Evolutionary conservation across 2,888 invertebrate species (phyloP).

Genomic region (Scelioninae gen. 1): DNA sequence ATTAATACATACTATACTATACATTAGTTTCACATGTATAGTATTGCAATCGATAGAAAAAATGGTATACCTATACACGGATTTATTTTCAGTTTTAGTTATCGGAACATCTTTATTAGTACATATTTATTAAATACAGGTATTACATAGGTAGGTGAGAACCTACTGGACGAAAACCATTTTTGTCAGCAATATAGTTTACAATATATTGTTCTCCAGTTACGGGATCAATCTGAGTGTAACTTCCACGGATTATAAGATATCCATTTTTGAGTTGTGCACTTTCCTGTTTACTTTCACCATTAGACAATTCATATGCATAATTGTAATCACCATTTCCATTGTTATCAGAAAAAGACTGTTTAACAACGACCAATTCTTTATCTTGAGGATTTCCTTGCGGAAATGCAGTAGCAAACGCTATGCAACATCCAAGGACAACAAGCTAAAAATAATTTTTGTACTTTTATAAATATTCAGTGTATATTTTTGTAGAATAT

Average conservation of each 20-base stretch:
- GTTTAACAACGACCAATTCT: constrained; percentile 6
- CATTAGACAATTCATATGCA: constrained; percentile 40
- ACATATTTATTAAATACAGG: not conserved
- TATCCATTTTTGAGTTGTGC: constrained; percentile 37
- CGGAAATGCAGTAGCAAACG: not conserved
- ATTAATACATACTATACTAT: too few species aligned
- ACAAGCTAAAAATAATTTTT: constrained; percentile 6
- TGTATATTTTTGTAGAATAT: not conserved
- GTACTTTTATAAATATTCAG: not conserved
- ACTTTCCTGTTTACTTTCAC: constrained; percentile 43
- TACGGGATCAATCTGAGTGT: constrained; percentile 32
- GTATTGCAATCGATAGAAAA: too few species aligned
- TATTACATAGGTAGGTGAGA: constrained; percentile 7
- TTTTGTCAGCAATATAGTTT: constrained; percentile 43
- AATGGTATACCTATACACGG: too few species aligned
- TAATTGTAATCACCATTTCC: constrained; percentile 31
- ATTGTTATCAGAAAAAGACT: constrained; percentile 8
- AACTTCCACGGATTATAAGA: constrained; percentile 42
- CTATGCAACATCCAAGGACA: not conserved
- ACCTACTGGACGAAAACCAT: constrained; percentile 30
- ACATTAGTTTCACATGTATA: too few species aligned
- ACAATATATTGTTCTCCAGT: constrained; percentile 39
- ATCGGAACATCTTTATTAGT: too few species aligned
- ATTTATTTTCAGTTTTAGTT: too few species aligned
- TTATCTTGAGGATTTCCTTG: not conserved